A percentile compares a stretch with the other conserved stretches of the same genome.
Evolutionary conservation across 2,888 invertebrate species (phyloP).

Genomic region (Acleris sparsana): DNA sequence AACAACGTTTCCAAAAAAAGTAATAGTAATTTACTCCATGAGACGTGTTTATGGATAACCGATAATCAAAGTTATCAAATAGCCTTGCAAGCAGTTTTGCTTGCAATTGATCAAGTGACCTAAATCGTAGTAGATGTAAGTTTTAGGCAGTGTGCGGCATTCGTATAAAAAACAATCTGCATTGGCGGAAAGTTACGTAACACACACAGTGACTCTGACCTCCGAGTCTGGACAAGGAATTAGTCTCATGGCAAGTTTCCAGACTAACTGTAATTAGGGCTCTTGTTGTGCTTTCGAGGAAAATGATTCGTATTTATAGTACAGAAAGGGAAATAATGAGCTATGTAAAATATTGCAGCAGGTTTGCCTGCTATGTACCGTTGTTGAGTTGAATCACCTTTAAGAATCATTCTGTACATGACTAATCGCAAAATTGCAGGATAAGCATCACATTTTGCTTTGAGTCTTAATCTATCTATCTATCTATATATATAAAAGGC

Average conservation of each 20-base stretch:
- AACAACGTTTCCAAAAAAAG: too few species aligned
- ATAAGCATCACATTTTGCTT: too few species aligned
- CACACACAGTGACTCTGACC: conserved; percentile 35
- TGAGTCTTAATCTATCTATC: too few species aligned
- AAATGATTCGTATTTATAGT: conserved; percentile 20
- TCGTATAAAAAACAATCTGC: conserved; percentile 57
- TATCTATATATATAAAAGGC: too few species aligned
- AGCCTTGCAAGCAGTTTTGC: not conserved
- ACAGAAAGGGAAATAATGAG: not conserved
- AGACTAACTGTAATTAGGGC: conserved; percentile 20
- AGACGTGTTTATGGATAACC: not conserved
- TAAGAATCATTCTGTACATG: too few species aligned
- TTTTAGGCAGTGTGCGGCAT: conserved; percentile 16
- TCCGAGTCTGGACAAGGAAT: conserved; percentile 17
- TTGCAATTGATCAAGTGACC: conserved; percentile 14
- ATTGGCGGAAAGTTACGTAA: conserved; percentile 76
- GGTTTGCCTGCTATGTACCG: too few species aligned
- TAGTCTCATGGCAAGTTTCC: conserved; percentile 26
- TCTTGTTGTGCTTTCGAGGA: conserved; percentile 23
- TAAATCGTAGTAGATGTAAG: not conserved
- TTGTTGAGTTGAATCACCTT: too few species aligned
- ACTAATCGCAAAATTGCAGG: too few species aligned
- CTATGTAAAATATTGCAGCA: too few species aligned
- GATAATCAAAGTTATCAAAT: conserved; percentile 11
- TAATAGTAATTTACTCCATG: too few species aligned